phyloP scores from a whole-genome alignment of 2,888 invertebrate genomes.

The Torymus aiolomorphi region DNA sequence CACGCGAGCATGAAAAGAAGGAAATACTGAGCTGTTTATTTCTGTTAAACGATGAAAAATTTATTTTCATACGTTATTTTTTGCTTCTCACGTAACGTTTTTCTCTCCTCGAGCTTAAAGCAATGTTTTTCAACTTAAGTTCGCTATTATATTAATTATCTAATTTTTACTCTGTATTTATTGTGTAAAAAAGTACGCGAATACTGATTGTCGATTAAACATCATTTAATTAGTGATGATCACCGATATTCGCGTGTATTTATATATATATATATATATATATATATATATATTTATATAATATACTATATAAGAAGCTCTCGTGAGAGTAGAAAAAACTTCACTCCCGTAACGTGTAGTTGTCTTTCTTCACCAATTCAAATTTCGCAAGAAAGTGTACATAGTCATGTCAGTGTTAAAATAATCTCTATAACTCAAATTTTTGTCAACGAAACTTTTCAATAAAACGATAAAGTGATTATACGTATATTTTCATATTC shows the following conservation, averaged over 20 bases:
- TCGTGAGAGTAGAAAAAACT: conserved; percentile 35
- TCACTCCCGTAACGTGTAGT: conserved; percentile 21
- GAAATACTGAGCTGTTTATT: too few species aligned
- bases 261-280: too few species aligned
- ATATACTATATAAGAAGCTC: conserved; percentile 41
- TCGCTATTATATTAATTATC: conserved; percentile 49
- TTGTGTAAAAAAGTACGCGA: conserved; percentile 46
- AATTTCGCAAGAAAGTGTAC: background rate
- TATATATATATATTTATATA: conserved; percentile 32
- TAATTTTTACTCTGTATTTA: conserved; percentile 45
- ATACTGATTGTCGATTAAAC: conserved; percentile 50
- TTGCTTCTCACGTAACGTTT: background rate
- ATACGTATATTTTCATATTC: too few species aligned
- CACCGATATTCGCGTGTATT: conserved; percentile 33
- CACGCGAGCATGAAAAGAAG: too few species aligned
- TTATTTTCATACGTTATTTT: background rate
- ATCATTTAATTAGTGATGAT: conserved; percentile 11
- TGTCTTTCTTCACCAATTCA: conserved; percentile 26
- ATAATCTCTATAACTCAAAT: background rate
- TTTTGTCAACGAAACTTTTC: too few species aligned
- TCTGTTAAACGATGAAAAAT: background rate
- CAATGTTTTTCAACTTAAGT: conserved; percentile 34
- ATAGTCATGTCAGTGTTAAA: background rate
- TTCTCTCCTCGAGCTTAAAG: background rate
- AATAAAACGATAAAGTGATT: too few species aligned